Evolutionary conservation across 2,113 vertebrate species (phyloP).

Genomic region (Numida meleagris): DNA sequence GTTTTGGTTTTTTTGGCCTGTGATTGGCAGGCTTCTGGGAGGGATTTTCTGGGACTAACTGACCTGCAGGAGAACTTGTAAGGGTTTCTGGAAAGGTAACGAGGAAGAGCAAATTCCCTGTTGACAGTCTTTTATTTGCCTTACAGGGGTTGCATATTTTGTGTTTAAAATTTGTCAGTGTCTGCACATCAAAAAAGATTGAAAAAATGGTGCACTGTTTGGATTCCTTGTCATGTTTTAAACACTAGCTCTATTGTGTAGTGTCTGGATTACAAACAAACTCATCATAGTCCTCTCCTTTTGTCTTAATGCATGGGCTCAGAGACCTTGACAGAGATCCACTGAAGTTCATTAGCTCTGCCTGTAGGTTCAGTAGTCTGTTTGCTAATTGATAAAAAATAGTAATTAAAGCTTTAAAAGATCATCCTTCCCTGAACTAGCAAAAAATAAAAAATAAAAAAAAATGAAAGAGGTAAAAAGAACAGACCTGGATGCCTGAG

Average conservation of each 20-base stretch:
- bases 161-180: neutral
- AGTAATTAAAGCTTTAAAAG: neutral
- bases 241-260: neutral
- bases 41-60: neutral
- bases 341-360: neutral
- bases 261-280: neutral
- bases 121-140: neutral
- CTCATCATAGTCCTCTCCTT: neutral
- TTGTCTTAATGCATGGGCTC: neutral
- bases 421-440: rapidly evolving
- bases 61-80: neutral
- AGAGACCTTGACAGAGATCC: neutral
- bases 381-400: constrained; percentile 27
- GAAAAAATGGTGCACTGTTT: neutral
- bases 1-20: neutral
- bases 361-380: neutral
- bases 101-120: neutral
- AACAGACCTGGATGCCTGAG: neutral
- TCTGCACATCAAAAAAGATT: neutral
- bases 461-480: neutral
- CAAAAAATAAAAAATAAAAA: neutral
- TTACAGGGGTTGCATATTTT: neutral
- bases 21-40: neutral
- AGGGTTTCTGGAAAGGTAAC: neutral
- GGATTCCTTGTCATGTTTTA: neutral